A percentile compares a stretch with the other conserved stretches of the same genome.
Evolutionary conservation across 1,140 invertebrate genomes (phyloP).

Genomic region (Ceratina japonica): DNA sequence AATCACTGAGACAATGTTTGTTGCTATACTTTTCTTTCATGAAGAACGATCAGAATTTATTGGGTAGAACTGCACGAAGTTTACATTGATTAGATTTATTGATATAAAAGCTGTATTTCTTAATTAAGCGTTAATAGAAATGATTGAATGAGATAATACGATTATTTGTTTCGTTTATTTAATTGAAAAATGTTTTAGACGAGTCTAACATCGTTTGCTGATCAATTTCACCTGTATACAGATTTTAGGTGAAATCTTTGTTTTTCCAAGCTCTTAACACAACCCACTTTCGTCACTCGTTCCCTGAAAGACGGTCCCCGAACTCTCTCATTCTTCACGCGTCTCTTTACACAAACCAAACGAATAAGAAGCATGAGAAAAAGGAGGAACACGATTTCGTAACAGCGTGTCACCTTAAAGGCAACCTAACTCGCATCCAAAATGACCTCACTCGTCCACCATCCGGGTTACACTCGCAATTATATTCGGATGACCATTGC

Average conservation of each 20-base stretch:
- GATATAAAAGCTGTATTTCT: too few species aligned
- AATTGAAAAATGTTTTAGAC: background rate
- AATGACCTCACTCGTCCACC: background rate
- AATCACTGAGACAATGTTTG: too few species aligned
- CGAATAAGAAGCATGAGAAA: background rate
- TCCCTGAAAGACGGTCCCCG: background rate
- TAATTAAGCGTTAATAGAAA: too few species aligned
- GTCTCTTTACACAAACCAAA: background rate
- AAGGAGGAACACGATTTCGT: background rate
- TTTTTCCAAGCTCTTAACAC: background rate
- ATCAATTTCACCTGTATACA: too few species aligned
- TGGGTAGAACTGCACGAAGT: too few species aligned
- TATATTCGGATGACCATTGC: slow-evolving; percentile 2
- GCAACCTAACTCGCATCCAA: background rate
- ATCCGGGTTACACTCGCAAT: slow-evolving; percentile 14
- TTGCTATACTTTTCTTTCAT: too few species aligned
- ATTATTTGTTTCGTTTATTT: background rate
- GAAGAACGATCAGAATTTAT: too few species aligned
- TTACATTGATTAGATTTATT: too few species aligned
- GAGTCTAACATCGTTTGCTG: background rate
- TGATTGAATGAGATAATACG: too few species aligned
- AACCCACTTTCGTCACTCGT: background rate
- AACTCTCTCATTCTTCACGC: background rate
- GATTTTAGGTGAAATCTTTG: background rate
- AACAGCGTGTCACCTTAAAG: background rate